Evolutionary conservation across 2,113 vertebrate species (phyloP).

Genomic region (Catharus bicknelli): DNA sequence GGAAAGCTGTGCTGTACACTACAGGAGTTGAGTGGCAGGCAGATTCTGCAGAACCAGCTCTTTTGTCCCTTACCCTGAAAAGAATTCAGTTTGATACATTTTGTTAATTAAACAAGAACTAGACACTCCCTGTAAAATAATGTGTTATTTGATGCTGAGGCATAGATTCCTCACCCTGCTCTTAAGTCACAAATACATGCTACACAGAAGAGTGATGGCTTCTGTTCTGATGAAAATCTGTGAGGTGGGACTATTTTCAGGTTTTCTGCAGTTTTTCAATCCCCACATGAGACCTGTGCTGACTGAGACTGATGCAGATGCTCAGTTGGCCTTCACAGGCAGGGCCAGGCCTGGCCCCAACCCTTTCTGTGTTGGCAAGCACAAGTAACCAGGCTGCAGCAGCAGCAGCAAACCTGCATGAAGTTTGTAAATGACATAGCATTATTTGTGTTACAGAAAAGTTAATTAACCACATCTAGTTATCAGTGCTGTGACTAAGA

Average conservation of each 20-base stretch:
- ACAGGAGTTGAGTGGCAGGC: neutral
- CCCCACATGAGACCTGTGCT: neutral
- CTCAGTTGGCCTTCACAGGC: neutral
- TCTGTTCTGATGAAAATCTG: neutral
- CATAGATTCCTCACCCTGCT: neutral
- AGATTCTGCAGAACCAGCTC: neutral
- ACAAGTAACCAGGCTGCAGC: neutral
- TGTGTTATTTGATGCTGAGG: neutral
- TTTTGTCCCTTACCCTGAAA: neutral
- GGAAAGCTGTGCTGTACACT: neutral
- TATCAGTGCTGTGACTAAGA: neutral
- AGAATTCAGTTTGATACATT: neutral
- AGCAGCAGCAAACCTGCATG: neutral
- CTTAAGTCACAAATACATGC: neutral
- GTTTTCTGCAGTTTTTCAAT: neutral
- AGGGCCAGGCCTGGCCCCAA: neutral
- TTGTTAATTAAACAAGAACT: neutral
- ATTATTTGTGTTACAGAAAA: neutral
- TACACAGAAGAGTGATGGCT: neutral
- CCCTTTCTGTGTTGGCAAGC: neutral
- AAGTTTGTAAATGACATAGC: neutral
- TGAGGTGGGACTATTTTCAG: neutral
- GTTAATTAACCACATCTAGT: neutral
- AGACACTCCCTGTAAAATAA: neutral
- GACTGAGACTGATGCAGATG: neutral